Percentiles rank a stretch among this genome's conserved stretches.
Evolutionary conservation across 2,797 vertebrate genomes (phyloP).

Genomic region (Pristis pectinata): DNA sequence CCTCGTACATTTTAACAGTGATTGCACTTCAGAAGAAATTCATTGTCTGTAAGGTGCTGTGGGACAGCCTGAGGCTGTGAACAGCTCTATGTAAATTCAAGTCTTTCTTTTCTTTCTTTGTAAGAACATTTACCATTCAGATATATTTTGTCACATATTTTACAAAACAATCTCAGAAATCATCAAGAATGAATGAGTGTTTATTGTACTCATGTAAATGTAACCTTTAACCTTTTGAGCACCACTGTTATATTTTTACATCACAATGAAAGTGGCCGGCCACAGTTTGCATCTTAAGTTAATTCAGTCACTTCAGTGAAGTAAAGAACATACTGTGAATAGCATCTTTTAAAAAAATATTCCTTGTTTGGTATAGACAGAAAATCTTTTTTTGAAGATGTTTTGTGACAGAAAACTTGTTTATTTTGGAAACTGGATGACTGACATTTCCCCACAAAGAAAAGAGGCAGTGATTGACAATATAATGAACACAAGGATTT

Average conservation of each 20-base stretch:
- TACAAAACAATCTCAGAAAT: constrained; percentile 23
- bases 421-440: constrained; percentile 41
- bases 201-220: background rate
- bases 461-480: constrained; percentile 55
- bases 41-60: too few relatives aligned
- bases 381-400: background rate
- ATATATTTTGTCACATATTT: constrained; percentile 15
- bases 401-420: constrained; percentile 13
- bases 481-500: constrained; percentile 48
- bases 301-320: background rate
- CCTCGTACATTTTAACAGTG: too few relatives aligned
- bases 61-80: too few relatives aligned
- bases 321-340: background rate
- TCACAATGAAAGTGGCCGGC: background rate
- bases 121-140: background rate
- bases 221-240: constrained; percentile 22
- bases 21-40: too few relatives aligned
- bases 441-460: constrained; percentile 58
- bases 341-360: background rate
- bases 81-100: too few relatives aligned
- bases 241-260: background rate
- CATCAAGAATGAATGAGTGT: background rate
- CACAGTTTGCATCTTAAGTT: background rate
- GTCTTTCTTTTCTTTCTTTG: background rate
- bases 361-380: background rate